Base-by-base conservation (phyloP, 2,888 invertebrate genomes). In the Diaphora mendica region DNA sequence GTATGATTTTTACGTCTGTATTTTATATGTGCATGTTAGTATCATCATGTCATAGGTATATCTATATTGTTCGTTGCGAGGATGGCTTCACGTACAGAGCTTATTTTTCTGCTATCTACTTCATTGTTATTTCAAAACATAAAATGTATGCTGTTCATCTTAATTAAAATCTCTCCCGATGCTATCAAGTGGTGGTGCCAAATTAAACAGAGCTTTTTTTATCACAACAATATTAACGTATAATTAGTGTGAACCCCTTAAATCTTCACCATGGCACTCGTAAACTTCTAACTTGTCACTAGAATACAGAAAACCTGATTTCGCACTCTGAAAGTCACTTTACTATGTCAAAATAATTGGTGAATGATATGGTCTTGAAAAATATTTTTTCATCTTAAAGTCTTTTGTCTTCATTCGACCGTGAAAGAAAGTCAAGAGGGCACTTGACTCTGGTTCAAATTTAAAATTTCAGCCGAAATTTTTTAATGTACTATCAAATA, bases 291-390 rank as follows among this genome's bases (percentile, higher is more conserved):
- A 7, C 62, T 30, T 30, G 62, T 62, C 62, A 30, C 62, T 62
- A 62, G 62, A 30, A 30, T 30, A 62, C 62, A 62, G 30, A 62
- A 62, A 62, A 62, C 8, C 17, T 62, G 59, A 62, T 62, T 62
- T 30, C 17, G 17, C 26, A 62, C 17, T 62, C 17, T 26, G 17
- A 30, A 62, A 62, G 30, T 62, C 62, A 30, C 62, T 62, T 62
- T 62, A 62, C 62, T 30, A 30, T 62, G 30, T 62, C 62, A 62
- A 62, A 55, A 62, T 62, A 26, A 62, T 62, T 59, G 26, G 59
- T 59, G n/a, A 30, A 13, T 59, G n/a, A 30, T 30, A 62, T 62
- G 30, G 30, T 62, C 62, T 17, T 62, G 26, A 62, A 30, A 15
- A 62, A 17, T 26, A 15, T 30, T 62, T 62, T 62, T 30, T 26